Evolutionary conservation across 1,140 invertebrate genomes (phyloP).

Genomic region (Drosophila arawakana): DNA sequence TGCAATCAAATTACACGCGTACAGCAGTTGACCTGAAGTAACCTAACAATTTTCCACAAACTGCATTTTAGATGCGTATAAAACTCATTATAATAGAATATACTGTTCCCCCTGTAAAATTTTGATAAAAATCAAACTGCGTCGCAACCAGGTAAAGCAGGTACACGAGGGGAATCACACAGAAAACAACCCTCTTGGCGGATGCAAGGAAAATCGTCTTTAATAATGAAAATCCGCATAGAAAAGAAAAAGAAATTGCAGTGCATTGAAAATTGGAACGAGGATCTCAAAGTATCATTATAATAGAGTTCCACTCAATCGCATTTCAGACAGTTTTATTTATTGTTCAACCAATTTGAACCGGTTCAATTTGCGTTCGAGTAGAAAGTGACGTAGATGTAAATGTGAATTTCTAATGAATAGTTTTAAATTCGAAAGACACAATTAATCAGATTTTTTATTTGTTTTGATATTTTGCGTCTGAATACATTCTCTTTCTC

Average conservation of each 20-base stretch:
- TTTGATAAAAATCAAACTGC: conserved; percentile 1
- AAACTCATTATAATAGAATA: not conserved
- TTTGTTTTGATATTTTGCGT: conserved; percentile 51
- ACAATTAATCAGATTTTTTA: conserved; percentile 2
- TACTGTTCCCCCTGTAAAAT: not conserved
- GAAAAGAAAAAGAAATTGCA: conserved; percentile 4
- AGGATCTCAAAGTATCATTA: conserved; percentile 9
- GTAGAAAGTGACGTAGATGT: not conserved
- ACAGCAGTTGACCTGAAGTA: conserved; percentile 14
- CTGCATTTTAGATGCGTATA: not conserved
- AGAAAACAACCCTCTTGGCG: conserved; percentile 22
- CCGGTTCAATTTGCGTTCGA: conserved; percentile 49
- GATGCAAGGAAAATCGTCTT: not conserved
- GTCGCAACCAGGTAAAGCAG: conserved; percentile 38
- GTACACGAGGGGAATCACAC: conserved; percentile 1
- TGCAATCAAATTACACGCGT: conserved; percentile 6
- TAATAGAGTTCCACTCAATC: conserved; percentile 30
- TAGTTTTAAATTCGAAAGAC: not conserved
- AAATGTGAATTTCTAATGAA: conserved; percentile 7
- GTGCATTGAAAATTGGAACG: not conserved
- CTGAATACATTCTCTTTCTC: conserved; percentile 37
- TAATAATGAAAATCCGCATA: conserved; percentile 2
- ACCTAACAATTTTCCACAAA: conserved; percentile 8
- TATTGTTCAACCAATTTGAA: conserved; percentile 49
- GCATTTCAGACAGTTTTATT: not conserved